phyloP scores from a whole-genome alignment of 2,888 invertebrate species.

The Nomada fucata region DNA sequence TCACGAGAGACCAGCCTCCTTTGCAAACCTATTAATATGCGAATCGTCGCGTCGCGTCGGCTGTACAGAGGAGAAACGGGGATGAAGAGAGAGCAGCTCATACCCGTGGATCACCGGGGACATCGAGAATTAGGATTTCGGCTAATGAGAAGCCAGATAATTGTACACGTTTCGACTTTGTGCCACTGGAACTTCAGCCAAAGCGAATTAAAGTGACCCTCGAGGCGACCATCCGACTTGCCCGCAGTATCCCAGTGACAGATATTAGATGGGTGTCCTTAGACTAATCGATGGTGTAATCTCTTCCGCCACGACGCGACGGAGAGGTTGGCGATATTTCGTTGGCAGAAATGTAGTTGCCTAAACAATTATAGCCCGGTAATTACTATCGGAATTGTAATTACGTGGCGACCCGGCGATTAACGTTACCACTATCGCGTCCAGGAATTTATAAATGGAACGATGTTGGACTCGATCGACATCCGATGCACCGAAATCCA shows the following conservation, averaged over 20 bases:
- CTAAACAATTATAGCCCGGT: conserved; percentile 18
- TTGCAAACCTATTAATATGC: conserved; percentile 49
- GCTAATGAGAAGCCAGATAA: conserved; percentile 50
- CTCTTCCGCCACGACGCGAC: neutral
- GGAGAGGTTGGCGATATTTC: conserved; percentile 1
- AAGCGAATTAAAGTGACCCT: conserved; percentile 30
- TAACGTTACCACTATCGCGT: neutral
- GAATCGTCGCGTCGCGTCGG: neutral
- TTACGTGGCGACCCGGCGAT: conserved; percentile 20
- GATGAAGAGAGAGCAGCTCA: too few species aligned
- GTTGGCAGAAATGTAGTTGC: neutral
- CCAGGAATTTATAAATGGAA: neutral
- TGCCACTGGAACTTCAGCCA: conserved; percentile 10
- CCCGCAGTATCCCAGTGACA: conserved; percentile 3
- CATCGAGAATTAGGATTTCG: neutral
- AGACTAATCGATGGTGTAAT: neutral
- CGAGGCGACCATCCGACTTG: neutral
- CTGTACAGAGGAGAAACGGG: neutral
- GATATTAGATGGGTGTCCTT: neutral
- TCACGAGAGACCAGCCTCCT: conserved; percentile 32
- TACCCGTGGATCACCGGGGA: neutral
- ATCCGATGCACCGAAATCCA: too few species aligned
- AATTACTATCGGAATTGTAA: conserved; percentile 33
- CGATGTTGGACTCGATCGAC: conserved; percentile 3
- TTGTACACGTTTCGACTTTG: conserved; percentile 47